Conservation (phyloP, 64 coral and sea anemone species). For the Montipora efflorescens region DNA sequence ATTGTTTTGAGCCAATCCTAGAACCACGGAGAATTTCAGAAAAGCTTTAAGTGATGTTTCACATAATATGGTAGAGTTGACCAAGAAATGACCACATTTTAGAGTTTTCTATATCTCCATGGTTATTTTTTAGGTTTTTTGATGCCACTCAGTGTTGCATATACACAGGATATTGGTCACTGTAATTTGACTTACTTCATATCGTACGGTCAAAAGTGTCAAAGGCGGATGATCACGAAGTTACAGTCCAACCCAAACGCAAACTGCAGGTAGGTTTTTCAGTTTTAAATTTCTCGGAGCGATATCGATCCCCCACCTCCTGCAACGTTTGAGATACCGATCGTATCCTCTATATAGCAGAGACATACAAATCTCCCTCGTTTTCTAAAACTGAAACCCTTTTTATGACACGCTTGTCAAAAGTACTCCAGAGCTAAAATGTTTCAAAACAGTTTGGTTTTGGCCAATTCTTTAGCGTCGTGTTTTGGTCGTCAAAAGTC, state of each 20-base stretch:
- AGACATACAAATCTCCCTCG: no score
- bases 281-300: neutral
- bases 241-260: neutral
- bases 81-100: neutral
- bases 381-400: no score
- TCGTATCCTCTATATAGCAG: no score
- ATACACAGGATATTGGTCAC: neutral
- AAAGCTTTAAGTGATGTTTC: no score
- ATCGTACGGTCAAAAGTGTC: conserved; percentile 1
- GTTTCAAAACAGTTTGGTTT: no score
- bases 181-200: conserved; percentile 44
- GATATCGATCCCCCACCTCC: neutral
- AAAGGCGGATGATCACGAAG: conserved; percentile 29
- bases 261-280: conserved; percentile 17
- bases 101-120: neutral
- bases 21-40: no score
- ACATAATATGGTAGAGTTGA: neutral
- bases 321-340: no score
- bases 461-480: no score
- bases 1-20: no score
- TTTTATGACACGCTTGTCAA: no score
- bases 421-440: no score
- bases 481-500: no score
- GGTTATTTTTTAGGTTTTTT: neutral
- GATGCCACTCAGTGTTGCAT: neutral